Evolutionary conservation across 2,797 vertebrate species (phyloP).

Genomic region (Acrossocheilus fasciatus): DNA sequence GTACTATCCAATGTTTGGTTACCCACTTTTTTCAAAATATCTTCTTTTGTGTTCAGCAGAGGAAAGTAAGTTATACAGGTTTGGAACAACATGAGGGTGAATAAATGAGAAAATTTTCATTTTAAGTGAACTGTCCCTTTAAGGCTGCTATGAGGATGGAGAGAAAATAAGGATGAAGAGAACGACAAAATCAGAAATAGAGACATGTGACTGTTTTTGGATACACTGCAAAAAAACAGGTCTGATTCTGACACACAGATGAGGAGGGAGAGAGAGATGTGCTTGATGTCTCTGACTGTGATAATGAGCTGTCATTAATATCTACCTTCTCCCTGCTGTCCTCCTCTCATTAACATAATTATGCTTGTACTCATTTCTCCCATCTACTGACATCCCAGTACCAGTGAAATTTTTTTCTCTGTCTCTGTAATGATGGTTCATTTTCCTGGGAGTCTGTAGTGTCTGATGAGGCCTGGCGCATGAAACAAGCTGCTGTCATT

Average conservation of each 20-base stretch:
- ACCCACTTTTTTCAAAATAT: no score
- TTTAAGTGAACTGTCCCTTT: not conserved
- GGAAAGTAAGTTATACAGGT: not conserved
- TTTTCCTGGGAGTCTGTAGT: slow-evolving; percentile 40
- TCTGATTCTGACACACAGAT: slow-evolving; percentile 26
- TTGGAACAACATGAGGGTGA: not conserved
- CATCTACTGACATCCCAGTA: slow-evolving; percentile 17
- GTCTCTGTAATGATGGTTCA: slow-evolving; percentile 51
- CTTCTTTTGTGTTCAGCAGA: not conserved
- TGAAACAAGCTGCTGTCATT: slow-evolving; percentile 52
- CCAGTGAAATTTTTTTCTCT: not conserved
- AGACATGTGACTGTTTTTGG: not conserved
- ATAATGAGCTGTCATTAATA: slow-evolving; percentile 66
- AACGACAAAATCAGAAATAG: not conserved
- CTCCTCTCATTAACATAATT: slow-evolving; percentile 59
- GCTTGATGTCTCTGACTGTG: slow-evolving; percentile 54
- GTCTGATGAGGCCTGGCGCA: slow-evolving; percentile 31
- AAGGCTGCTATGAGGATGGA: not conserved
- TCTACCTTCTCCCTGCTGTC: slow-evolving; percentile 50
- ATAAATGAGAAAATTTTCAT: not conserved
- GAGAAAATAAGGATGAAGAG: slow-evolving; percentile 3
- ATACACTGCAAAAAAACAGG: not conserved
- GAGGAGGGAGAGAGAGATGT: slow-evolving; percentile 25
- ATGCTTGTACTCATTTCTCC: slow-evolving; percentile 43
- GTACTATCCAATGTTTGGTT: no score